Base-by-base conservation (phyloP, 2,888 invertebrate genomes). In the Noctua janthina region DNA sequence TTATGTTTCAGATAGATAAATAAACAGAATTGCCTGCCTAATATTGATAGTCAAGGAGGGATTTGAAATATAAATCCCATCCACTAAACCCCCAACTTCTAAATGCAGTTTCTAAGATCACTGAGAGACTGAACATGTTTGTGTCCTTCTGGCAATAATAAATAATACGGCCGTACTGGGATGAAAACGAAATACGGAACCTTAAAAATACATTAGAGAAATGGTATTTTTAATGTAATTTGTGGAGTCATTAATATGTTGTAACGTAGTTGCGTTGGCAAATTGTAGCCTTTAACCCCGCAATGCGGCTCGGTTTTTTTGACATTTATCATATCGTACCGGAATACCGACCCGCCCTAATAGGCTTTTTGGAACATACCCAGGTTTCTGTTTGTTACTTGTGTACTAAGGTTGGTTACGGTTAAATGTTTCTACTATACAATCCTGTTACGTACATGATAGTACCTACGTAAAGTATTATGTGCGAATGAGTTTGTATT, bases 331-430 rank as follows among this genome's bases (percentile, higher is more conserved):
- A 96, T 96, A 92, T 89, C 90, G 92, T 88, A 90, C 91, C 91
- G 91, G 90, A 90, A 87, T 84, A 82, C 87, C 79, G 79, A 79
- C 73, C 85, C 77, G 82, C 74, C 84, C 91, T 95, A 95, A 95
- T 95, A 96, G 93, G 94, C 93, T 94, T 96, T 96, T 95, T 96
- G 96, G 95, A 96, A 95, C 96, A 93, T 94, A 95, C 95, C 95
- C 95, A 95, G 95, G 89, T 93, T 93, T 85, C 83, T 87, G 82
- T 89, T 88, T 82, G 85, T 83, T 80, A 77, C 78, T 43, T 56
- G 69, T 76, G 85, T 84, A 80, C 73, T 51, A 54, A 76, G 46
- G 59, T 51, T 82, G 67, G 82, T 76, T 82, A 64, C 64, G 13
- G 2, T 64, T 81, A 62, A 68, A 74, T 71, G 59, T 79, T 74